Conservation (phyloP, 2,888 invertebrate genomes). For the Machimus atricapillus region DNA sequence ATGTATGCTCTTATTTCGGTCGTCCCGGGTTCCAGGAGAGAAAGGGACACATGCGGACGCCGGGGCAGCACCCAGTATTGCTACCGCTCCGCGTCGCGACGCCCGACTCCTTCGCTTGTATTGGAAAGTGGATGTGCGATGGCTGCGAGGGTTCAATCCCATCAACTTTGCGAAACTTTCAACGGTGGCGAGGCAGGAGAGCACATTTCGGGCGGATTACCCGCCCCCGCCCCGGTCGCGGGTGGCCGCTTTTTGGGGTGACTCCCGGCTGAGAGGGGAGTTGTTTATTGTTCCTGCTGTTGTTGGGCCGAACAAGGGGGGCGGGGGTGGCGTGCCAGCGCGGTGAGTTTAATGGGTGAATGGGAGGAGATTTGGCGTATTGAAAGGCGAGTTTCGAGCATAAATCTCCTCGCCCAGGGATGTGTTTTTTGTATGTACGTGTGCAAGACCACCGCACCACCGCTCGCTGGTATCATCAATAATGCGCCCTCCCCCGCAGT, state of each 20-base stretch:
- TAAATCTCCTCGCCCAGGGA: constrained; percentile 37
- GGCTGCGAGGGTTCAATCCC: constrained; percentile 37
- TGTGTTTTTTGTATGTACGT: constrained; percentile 33
- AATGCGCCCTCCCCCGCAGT: constrained; percentile 6
- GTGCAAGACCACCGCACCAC: background rate
- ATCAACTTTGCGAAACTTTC: constrained; percentile 34
- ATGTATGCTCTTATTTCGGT: constrained; percentile 35
- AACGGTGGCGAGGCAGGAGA: constrained; percentile 10
- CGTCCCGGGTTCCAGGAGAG: background rate
- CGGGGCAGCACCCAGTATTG: background rate
- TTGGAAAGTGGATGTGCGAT: constrained; percentile 24
- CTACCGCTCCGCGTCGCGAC: background rate
- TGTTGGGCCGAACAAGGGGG: background rate
- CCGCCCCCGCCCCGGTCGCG: background rate
- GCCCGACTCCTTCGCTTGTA: constrained; percentile 5
- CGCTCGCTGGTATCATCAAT: constrained; percentile 30
- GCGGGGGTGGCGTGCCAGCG: background rate
- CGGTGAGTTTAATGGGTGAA: constrained; percentile 39
- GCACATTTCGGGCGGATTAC: constrained; percentile 5
- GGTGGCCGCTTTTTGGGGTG: constrained; percentile 24
- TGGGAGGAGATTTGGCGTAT: constrained; percentile 41
- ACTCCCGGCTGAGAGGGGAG: background rate
- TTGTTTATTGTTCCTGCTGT: constrained; percentile 39
- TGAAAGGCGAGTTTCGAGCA: constrained; percentile 38
- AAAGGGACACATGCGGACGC: constrained; percentile 38